Base-by-base conservation (phyloP, 2,888 invertebrate genomes). In the Drosophila cracens region DNA sequence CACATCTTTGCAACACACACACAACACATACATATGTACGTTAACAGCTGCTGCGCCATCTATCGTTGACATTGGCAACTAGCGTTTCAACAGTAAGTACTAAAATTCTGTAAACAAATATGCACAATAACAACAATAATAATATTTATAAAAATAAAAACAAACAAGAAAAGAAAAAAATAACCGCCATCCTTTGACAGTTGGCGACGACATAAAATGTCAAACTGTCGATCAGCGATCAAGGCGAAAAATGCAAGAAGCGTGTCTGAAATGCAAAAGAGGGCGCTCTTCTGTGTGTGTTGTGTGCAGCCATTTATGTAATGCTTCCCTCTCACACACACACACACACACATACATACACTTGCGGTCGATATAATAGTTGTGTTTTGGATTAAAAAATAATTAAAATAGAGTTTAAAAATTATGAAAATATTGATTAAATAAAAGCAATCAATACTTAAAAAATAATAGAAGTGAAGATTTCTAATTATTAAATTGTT, bases 221-320 rank as follows among this genome's bases (percentile, higher is more conserved):
- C 92, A 92, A 87, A 85, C 90, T 90, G 92, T 92, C 92, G 89
- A 91, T 92, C 92, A 92, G 87, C 78, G 49, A 82, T 90, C 91
- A 91, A 85, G 89, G 87, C 85, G 88, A 85, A 85, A 89, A 87
- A 83, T 80, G 73, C 83, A 85, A 87, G 82, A 80, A 73, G 79
- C 87, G 85, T 85, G 85, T 82, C 71, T 82, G 67, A 89, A 85
- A 70, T 89, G 82, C 84, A 72, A 89, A 89, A 66, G 66, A 73
- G 87, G 87, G 72, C 65, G 60, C 65, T 58, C 56, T 70, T 43
- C 31, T 61, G 2, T 48, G 64, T 60, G 34, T 48, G 43, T 49
- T 70, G 71, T 76, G 64, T 68, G 69, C 70, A 71, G 81, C 74
- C 89, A 76, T 84, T 89, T 83, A 86, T 84, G 83, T 74, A 89